phyloP scores from a whole-genome alignment of 2,797 vertebrate genomes.

The Pangasius macronema region DNA sequence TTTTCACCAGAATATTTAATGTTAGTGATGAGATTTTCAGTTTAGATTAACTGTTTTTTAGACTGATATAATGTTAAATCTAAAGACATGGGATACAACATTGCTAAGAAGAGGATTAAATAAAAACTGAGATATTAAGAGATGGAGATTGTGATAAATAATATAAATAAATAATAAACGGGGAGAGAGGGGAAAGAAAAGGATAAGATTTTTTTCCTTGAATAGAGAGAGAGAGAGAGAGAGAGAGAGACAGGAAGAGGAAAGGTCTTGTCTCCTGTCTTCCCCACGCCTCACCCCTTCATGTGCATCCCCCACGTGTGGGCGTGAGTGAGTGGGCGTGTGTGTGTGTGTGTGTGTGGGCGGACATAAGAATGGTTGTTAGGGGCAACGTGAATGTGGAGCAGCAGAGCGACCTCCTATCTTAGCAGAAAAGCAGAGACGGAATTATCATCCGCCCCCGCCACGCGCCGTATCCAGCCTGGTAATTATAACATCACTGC shows the following conservation, averaged over 20 bases:
- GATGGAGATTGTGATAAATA: neutral
- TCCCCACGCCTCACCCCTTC: neutral
- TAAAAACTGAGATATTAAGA: neutral
- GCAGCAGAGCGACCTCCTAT: slow-evolving; percentile 2
- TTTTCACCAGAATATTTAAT: neutral
- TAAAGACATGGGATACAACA: neutral
- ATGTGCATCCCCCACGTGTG: neutral
- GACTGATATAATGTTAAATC: neutral
- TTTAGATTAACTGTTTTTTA: neutral
- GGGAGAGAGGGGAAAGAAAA: too few relatives aligned
- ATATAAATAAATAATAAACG: too few relatives aligned
- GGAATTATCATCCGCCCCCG: slow-evolving; percentile 24
- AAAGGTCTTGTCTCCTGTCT: neutral
- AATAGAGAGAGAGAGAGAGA: neutral
- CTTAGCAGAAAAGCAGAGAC: slow-evolving; percentile 17
- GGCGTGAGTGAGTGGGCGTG: neutral
- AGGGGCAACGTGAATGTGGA: slow-evolving; percentile 24
- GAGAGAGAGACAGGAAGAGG: neutral
- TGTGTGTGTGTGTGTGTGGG: neutral
- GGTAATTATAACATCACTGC: slow-evolving; percentile 25
- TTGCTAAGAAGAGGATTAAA: neutral
- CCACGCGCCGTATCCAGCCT: neutral
- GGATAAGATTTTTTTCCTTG: neutral
- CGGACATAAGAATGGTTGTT: slow-evolving; percentile 33
- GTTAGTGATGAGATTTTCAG: neutral